Evolutionary conservation across 2,113 vertebrate species (phyloP).

Genomic region (Myanophis thanlyinensis): DNA sequence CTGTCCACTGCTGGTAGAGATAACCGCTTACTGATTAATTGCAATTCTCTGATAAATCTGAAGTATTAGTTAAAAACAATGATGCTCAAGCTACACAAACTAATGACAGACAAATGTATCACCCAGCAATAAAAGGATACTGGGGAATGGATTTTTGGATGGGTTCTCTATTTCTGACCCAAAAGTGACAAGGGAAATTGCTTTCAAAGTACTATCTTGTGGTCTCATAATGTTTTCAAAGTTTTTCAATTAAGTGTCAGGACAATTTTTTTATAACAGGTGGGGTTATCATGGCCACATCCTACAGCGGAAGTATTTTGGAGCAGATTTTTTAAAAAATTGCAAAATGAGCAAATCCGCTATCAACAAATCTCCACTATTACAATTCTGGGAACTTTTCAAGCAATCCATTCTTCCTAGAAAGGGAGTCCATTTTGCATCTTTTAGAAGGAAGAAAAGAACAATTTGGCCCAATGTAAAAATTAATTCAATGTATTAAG

Average conservation of each 20-base stretch:
- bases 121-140: neutral
- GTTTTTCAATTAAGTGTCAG: neutral
- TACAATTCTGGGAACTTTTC: neutral
- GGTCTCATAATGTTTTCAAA: neutral
- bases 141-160: neutral
- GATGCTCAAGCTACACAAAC: neutral
- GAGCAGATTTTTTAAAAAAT: neutral
- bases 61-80: neutral
- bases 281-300: neutral
- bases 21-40: neutral
- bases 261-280: too few species aligned
- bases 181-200: neutral
- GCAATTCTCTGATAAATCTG: neutral
- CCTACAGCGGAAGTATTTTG: neutral
- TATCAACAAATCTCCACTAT: neutral
- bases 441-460: neutral
- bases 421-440: neutral
- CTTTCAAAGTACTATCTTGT: neutral
- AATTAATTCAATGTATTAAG: neutral
- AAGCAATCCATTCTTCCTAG: neutral
- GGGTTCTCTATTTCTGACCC: neutral
- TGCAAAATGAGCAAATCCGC: neutral
- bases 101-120: neutral
- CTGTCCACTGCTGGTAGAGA: neutral
- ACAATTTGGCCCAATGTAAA: neutral